phyloP scores from a whole-genome alignment of 2,888 invertebrate species.

The Pandemis heparana region DNA sequence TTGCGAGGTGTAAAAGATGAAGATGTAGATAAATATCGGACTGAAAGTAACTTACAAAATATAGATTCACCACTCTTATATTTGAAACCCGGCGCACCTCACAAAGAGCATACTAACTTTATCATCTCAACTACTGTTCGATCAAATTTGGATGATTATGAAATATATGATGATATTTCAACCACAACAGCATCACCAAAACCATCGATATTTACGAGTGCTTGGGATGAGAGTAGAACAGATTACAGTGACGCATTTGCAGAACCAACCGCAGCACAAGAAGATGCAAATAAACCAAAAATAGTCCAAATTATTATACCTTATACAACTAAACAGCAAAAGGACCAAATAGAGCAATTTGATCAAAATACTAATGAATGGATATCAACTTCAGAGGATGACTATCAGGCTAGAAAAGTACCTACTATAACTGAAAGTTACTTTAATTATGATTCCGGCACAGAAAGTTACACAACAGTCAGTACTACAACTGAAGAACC shows the following conservation, averaged over 20 bases:
- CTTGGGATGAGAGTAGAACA: constrained; percentile 67
- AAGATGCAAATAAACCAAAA: constrained; percentile 83
- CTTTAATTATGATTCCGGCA: constrained; percentile 51
- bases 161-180: constrained; percentile 75
- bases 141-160: constrained; percentile 68
- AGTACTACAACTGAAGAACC: constrained; percentile 66
- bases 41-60: constrained; percentile 78
- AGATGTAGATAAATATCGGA: constrained; percentile 77
- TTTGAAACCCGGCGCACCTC: constrained; percentile 80
- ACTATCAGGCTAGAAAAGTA: constrained; percentile 80
- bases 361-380: constrained; percentile 79
- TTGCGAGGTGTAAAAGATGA: constrained; percentile 76
- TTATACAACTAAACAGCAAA: constrained; percentile 86
- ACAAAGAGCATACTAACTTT: constrained; percentile 82
- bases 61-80: constrained; percentile 87
- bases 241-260: constrained; percentile 61
- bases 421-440: constrained; percentile 68
- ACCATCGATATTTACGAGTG: constrained; percentile 53
- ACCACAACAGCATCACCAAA: constrained; percentile 61
- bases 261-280: constrained; percentile 55
- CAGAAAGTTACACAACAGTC: constrained; percentile 61
- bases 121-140: constrained; percentile 65
- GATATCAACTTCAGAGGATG: constrained; percentile 62
- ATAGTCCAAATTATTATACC: constrained; percentile 93
- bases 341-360: constrained; percentile 51